Conservation (phyloP, 2,113 vertebrate species). For the Leucoraja erinaceus region DNA sequence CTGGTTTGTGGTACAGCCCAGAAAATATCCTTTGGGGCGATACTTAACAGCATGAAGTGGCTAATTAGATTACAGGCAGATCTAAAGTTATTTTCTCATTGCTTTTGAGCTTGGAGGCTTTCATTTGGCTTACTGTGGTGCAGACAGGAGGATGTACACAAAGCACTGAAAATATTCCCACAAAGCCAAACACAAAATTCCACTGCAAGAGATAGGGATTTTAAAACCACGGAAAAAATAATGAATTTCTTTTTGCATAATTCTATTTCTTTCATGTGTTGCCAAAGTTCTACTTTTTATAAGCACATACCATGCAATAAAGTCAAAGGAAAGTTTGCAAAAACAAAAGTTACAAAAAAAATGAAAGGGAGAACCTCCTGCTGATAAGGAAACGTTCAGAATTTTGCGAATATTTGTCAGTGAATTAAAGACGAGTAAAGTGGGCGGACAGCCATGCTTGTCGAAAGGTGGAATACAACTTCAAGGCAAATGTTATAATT, state of each 20-base stretch:
- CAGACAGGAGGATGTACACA: neutral
- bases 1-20: neutral
- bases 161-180: neutral
- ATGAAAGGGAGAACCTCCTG: neutral
- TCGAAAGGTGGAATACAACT: neutral
- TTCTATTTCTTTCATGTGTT: neutral
- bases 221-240: neutral
- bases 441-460: neutral
- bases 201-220: neutral
- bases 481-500: neutral
- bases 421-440: neutral
- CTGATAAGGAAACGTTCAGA: neutral
- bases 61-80: conserved; percentile 23
- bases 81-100: neutral
- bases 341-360: neutral
- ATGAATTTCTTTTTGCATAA: neutral
- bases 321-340: neutral
- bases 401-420: neutral
- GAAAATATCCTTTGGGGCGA: conserved; percentile 10
- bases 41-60: neutral
- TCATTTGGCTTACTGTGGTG: neutral
- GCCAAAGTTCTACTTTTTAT: neutral
- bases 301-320: neutral
- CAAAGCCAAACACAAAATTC: neutral
- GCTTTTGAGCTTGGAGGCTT: neutral